Percentiles rank a stretch among this genome's conserved stretches.
These are phyloP conservation scores for Euplagia quadripunctaria DNA, from an alignment of 2,888 invertebrate species.

Conservation along the genomic window DNA sequence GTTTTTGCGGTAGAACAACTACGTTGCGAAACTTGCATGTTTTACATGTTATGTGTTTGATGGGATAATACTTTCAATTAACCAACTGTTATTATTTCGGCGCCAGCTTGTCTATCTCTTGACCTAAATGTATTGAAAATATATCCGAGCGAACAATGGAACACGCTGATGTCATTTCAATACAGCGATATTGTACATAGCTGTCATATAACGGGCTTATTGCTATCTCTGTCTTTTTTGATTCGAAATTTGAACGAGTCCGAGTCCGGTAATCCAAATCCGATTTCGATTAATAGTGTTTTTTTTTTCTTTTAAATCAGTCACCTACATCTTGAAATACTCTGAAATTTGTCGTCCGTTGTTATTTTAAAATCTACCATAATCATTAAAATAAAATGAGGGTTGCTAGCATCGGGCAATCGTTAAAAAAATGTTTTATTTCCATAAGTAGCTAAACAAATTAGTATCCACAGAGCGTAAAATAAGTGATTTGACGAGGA, in stretches of 20 bases:
- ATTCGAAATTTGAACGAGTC: not conserved
- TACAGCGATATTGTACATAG: constrained; percentile 1
- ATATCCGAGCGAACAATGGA: constrained; percentile 21
- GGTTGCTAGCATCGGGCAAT: too few relatives aligned
- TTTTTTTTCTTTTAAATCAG: not conserved
- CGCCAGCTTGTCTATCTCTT: constrained; percentile 41
- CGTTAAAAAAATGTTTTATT: not conserved
- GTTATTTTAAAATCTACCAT: too few relatives aligned
- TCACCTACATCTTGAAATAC: too few relatives aligned
- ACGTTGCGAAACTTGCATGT: too few relatives aligned
- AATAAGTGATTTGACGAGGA: constrained; percentile 8
- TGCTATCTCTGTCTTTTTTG: not conserved
- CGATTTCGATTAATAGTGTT: not conserved
- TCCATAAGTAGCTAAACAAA: not conserved
- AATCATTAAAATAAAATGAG: too few relatives aligned
- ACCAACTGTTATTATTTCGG: constrained; percentile 21
- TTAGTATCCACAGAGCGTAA: constrained; percentile 3
- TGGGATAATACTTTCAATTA: not conserved
- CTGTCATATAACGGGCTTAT: not conserved
- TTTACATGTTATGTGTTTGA: too few relatives aligned
- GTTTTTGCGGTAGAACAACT: too few relatives aligned
- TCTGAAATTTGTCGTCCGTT: too few relatives aligned
- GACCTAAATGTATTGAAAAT: constrained; percentile 45
- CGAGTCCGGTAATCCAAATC: not conserved
- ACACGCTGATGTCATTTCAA: constrained; percentile 11